Conservation (phyloP, 2,888 invertebrate species). For the Chydorus sphaericus region DNA sequence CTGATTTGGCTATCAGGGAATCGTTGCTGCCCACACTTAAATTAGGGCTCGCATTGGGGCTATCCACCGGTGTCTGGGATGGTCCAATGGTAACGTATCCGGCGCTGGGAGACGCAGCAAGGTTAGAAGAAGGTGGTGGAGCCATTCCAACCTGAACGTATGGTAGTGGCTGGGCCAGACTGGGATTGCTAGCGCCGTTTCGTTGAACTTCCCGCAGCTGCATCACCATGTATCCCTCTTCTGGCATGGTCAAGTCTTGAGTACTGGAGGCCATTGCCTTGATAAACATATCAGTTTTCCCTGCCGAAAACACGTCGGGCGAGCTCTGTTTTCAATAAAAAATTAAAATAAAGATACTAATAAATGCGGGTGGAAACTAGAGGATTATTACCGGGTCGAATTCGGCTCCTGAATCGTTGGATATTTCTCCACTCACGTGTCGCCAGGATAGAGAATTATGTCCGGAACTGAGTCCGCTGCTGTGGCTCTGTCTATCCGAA, state of each 20-base stretch:
- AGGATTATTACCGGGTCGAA: not conserved
- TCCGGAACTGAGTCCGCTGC: not conserved
- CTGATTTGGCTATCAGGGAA: not conserved
- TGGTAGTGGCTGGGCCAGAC: not conserved
- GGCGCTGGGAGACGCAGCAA: not conserved
- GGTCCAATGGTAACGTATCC: not conserved
- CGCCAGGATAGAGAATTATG: not conserved
- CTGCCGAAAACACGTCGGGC: no score
- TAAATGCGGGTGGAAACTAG: not conserved
- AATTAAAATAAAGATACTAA: not conserved
- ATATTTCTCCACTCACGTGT: not conserved
- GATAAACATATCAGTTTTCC: not conserved
- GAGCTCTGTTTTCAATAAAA: not conserved
- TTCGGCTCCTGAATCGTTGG: constrained; percentile 2
- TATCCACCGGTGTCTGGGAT: not conserved
- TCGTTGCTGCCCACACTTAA: not conserved
- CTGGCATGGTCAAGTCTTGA: no score
- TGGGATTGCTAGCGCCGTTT: not conserved
- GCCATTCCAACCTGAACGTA: not conserved
- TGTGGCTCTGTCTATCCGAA: not conserved
- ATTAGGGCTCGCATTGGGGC: not conserved
- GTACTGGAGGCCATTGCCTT: no score
- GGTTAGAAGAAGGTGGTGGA: not conserved
- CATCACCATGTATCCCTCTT: no score
- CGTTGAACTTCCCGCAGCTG: not conserved